phyloP scores from a whole-genome alignment of 1,140 invertebrate genomes.

The Apis laboriosa region DNA sequence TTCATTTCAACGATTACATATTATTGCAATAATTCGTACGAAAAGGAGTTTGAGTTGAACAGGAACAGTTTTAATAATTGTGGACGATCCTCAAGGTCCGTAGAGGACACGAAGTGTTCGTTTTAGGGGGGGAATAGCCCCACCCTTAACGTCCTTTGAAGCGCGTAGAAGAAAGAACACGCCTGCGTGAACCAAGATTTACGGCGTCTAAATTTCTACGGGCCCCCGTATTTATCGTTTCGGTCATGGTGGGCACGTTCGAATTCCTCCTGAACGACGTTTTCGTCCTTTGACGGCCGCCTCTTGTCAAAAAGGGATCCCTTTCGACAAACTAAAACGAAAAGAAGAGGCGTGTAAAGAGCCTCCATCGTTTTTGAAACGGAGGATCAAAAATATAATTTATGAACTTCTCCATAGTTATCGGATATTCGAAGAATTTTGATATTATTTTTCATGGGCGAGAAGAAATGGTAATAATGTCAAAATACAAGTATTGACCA shows the following conservation, averaged over 20 bases:
- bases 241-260: constrained; percentile 40
- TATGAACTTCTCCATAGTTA: background rate
- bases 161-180: constrained; percentile 43
- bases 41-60: background rate
- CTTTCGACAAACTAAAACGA: constrained; percentile 33
- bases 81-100: constrained; percentile 1
- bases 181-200: constrained; percentile 62
- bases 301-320: constrained; percentile 57
- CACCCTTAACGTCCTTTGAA: constrained; percentile 26
- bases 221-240: constrained; percentile 56
- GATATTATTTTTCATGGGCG: background rate
- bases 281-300: constrained; percentile 43
- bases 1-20: too few species aligned
- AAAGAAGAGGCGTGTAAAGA: background rate
- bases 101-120: background rate
- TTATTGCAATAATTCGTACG: too few species aligned
- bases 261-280: constrained; percentile 49
- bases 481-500: too few species aligned
- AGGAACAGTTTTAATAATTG: background rate
- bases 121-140: constrained; percentile 1
- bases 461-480: too few species aligned
- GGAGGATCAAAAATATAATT: background rate
- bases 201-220: constrained; percentile 69
- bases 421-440: background rate
- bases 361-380: background rate